Evolutionary conservation across 2,888 invertebrate species (phyloP), one percentile per base, ranked within the genome.

Genomic region (Lacanobia wlatinum): DNA sequence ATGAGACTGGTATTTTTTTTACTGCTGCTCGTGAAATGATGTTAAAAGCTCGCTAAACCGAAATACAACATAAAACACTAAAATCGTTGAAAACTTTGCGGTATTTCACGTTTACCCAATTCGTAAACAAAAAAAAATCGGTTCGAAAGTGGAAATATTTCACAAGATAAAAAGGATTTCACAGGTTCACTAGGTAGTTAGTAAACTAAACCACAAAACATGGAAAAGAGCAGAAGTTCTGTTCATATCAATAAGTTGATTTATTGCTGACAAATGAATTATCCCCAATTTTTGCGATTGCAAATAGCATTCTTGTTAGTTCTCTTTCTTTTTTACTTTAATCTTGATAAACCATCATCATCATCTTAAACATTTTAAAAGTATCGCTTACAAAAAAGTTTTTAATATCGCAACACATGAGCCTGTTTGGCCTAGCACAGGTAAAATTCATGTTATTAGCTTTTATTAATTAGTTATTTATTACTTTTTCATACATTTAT

Each of bases 141-240:
- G 18, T n/a, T 38, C 4, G n/a, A 58, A 58, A n/a, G 58, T 38
- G 34, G 12, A 38, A 58, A 58, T 58, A 58, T n/a, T 58, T 58
- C 18, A n/a, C 38, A 38, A 10, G 10, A n/a, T 58, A 6, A 38
- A 56, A 56, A 28, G 28, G 18, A 38, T 56, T 56, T 56, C 12
- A 38, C 18, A 38, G 12, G n/a, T 38, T 38, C 38, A 58, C 12
- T 38, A 58, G 10, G 18, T 58, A 58, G 38, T 58, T 34, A 38
- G 38, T 38, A 38, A 58, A 58, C 52, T 52, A 21, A 52, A 52
- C 21, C 6, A 58, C 18, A 7, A n/a, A 12, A 38, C n/a, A 58
- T n/a, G n/a, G n/a, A 58, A 55, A 55, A 38, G 6, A 58, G 21
- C 5, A 40, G 14, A 40, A 61, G 28, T 12, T 28, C 23, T 38